Conservation (phyloP, 1,140 invertebrate species). For the Phymastichus coffea region DNA sequence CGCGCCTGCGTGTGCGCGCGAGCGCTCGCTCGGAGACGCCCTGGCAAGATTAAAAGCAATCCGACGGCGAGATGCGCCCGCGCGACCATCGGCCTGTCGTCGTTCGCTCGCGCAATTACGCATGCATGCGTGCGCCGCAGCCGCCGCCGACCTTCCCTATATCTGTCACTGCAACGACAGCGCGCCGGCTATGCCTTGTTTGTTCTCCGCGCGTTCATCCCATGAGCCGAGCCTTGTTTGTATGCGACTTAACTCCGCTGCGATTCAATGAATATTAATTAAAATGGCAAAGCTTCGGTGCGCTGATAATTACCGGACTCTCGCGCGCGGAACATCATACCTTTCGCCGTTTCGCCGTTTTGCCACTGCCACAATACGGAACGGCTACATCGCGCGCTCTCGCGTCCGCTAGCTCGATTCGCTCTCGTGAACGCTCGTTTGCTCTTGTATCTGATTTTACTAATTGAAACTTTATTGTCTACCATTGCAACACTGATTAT, state of each 20-base stretch:
- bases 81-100: conserved; percentile 14
- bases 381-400: too few relatives aligned
- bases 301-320: conserved; percentile 31
- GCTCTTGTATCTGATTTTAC: too few relatives aligned
- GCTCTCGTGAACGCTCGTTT: too few relatives aligned
- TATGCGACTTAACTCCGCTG: conserved; percentile 6
- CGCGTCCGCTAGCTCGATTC: too few relatives aligned
- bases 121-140: conserved; percentile 35
- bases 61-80: conserved; percentile 13
- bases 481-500: too few relatives aligned
- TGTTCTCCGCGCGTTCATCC: too few relatives aligned
- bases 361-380: too few relatives aligned
- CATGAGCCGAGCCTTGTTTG: conserved; percentile 28
- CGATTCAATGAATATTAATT: conserved; percentile 50
- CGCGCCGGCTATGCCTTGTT: too few relatives aligned
- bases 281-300: conserved; percentile 32
- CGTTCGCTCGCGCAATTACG: conserved; percentile 37
- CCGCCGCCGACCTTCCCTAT: too few relatives aligned
- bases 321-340: neutral
- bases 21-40: conserved; percentile 29
- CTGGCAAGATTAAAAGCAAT: conserved; percentile 42
- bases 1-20: conserved; percentile 29
- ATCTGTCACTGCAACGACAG: too few relatives aligned
- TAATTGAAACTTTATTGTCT: too few relatives aligned
- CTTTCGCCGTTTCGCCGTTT: too few relatives aligned